Evolutionary conservation across 2,113 vertebrate genomes (phyloP).

Genomic region (Zeus faber): DNA sequence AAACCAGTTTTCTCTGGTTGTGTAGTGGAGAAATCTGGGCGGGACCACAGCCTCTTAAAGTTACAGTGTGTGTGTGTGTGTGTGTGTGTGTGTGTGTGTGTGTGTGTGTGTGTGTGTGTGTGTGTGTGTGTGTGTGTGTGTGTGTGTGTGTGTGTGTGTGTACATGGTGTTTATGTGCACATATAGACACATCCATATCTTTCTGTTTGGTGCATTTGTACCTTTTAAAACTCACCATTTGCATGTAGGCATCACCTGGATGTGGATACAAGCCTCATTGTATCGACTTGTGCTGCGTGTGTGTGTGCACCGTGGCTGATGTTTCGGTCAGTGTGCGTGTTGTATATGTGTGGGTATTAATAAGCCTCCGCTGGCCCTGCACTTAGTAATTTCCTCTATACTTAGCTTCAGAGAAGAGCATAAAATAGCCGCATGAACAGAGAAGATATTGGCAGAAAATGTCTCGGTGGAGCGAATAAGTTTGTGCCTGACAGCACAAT

Average conservation of each 20-base stretch:
- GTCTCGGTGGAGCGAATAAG: slow-evolving; percentile 7
- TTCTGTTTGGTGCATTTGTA: background rate
- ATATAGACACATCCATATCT: background rate
- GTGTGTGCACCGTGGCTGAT: background rate
- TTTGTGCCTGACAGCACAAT: slow-evolving; percentile 24
- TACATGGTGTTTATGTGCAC: slow-evolving; percentile 16
- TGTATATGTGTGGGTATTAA: slow-evolving; percentile 19
- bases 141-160: slow-evolving; percentile 6
- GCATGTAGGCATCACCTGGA: background rate
- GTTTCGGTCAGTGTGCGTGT: background rate
- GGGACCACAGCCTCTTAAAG: slow-evolving; percentile 72
- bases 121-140: slow-evolving; percentile 12
- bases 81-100: slow-evolving; percentile 23
- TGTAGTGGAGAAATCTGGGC: slow-evolving; percentile 66
- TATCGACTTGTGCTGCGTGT: background rate
- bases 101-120: slow-evolving; percentile 9
- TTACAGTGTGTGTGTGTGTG: slow-evolving; percentile 34
- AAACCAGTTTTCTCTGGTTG: slow-evolving; percentile 84
- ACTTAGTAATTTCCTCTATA: slow-evolving; percentile 24
- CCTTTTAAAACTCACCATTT: background rate
- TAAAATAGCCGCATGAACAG: slow-evolving; percentile 10
- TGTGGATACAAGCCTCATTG: background rate
- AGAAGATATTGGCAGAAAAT: slow-evolving; percentile 23
- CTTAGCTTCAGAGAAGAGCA: slow-evolving; percentile 30
- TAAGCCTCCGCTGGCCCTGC: slow-evolving; percentile 20